Percentiles rank a stretch among this genome's conserved stretches.
Evolutionary conservation across 2,888 invertebrate species (phyloP).

Genomic region (Polylopha cassiicola): DNA sequence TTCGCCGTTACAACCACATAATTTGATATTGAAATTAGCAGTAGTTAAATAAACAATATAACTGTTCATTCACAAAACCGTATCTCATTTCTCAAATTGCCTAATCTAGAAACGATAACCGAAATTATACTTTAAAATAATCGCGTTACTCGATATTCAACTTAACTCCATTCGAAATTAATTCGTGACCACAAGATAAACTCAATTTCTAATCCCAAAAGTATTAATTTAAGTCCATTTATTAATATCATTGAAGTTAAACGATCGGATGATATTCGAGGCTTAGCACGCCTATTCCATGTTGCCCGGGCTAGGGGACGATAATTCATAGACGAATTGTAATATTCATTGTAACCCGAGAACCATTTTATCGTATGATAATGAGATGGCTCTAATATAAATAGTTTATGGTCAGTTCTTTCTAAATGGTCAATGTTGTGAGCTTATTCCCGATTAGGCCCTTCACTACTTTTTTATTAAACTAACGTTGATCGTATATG

Average conservation of each 20-base stretch:
- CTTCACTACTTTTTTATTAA: too few species aligned
- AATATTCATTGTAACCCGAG: slow-evolving; percentile 59
- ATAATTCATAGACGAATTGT: slow-evolving; percentile 58
- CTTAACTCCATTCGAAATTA: slow-evolving; percentile 7
- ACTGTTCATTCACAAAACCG: too few species aligned
- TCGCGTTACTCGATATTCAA: slow-evolving; percentile 7
- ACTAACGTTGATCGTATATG: too few species aligned
- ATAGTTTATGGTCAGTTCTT: slow-evolving; percentile 22
- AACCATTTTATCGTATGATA: slow-evolving; percentile 27
- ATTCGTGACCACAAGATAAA: slow-evolving; percentile 20
- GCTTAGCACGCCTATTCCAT: slow-evolving; percentile 47
- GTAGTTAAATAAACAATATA: too few species aligned
- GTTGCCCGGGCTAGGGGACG: slow-evolving; percentile 34
- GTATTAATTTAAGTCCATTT: slow-evolving; percentile 10
- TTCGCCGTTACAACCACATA: too few species aligned
- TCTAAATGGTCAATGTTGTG: slow-evolving; percentile 18
- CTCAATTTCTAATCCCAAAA: too few species aligned
- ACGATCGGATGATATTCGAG: slow-evolving; percentile 13
- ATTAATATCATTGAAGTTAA: slow-evolving; percentile 12
- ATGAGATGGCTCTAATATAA: slow-evolving; percentile 24
- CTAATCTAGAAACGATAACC: background rate
- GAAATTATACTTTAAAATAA: slow-evolving; percentile 1
- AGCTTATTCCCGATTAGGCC: background rate
- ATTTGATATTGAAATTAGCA: too few species aligned
- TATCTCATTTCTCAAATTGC: too few species aligned